Percentiles rank a stretch among this genome's conserved stretches.
Evolutionary conservation across 2,888 invertebrate genomes (phyloP).

Genomic region (Augochlorella aurata): DNA sequence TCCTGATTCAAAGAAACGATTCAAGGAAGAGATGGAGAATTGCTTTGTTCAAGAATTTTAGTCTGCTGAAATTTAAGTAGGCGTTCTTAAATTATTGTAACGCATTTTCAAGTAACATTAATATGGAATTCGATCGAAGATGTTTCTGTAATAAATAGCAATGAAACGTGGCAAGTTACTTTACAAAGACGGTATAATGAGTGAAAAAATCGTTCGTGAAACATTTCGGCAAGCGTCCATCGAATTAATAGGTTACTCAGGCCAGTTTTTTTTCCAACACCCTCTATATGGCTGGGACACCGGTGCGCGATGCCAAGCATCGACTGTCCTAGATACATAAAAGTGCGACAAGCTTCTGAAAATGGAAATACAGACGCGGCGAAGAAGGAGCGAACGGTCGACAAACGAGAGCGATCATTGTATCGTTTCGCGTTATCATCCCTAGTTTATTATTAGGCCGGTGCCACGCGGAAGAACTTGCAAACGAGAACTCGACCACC

Average conservation of each 20-base stretch:
- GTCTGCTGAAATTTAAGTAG: too few relatives aligned
- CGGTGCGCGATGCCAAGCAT: not conserved
- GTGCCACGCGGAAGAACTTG: not conserved
- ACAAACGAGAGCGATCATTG: constrained; percentile 3
- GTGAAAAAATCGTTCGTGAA: too few relatives aligned
- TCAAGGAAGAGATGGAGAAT: too few relatives aligned
- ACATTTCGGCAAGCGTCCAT: too few relatives aligned
- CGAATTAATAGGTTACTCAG: not conserved
- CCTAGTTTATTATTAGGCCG: constrained; percentile 38
- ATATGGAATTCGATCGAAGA: too few relatives aligned
- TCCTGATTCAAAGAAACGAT: too few relatives aligned
- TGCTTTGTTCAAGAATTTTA: too few relatives aligned
- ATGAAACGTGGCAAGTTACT: too few relatives aligned
- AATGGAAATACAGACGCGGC: constrained; percentile 1
- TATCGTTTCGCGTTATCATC: constrained; percentile 27
- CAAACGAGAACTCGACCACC: not conserved
- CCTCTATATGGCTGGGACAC: not conserved
- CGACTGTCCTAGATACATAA: constrained; percentile 5
- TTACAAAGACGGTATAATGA: too few relatives aligned
- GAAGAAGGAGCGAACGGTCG: constrained; percentile 5
- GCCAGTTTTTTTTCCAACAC: not conserved
- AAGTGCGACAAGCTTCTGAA: constrained; percentile 9
- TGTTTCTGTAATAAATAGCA: too few relatives aligned
- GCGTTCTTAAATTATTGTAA: too few relatives aligned
- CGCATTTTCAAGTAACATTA: too few relatives aligned